Percentiles rank a stretch among this genome's conserved stretches.
phyloP scores from a whole-genome alignment of 2,797 vertebrate species.

The Sebastes taczanowskii region DNA sequence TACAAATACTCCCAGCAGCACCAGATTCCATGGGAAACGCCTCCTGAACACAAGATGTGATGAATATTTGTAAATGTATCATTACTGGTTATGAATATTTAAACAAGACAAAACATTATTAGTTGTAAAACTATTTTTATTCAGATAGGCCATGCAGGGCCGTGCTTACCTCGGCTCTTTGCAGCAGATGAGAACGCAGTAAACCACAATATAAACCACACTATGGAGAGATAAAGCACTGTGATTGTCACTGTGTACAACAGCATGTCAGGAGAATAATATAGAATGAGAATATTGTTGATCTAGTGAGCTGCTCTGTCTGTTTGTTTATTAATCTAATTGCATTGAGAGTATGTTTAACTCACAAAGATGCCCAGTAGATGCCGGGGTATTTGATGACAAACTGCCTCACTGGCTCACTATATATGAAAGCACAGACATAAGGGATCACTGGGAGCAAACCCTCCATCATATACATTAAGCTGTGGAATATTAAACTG shows the following conservation, averaged over 20 bases:
- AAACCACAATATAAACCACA: slow-evolving; percentile 88
- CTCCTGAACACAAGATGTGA: slow-evolving; percentile 80
- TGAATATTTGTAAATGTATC: not conserved
- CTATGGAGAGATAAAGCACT: slow-evolving; percentile 72
- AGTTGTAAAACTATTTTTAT: not conserved
- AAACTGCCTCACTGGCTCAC: slow-evolving; percentile 84
- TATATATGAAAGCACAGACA: slow-evolving; percentile 60
- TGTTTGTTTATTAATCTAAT: not conserved
- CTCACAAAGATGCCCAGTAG: slow-evolving; percentile 94
- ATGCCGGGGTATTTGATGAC: slow-evolving; percentile 83
- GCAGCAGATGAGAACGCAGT: slow-evolving; percentile 90
- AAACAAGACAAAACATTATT: not conserved
- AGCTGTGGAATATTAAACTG: not conserved
- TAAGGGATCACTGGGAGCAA: slow-evolving; percentile 2
- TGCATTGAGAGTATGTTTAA: slow-evolving; percentile 25
- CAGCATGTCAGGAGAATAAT: not conserved
- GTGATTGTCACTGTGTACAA: not conserved
- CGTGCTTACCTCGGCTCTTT: slow-evolving; percentile 89
- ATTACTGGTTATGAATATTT: slow-evolving; percentile 1
- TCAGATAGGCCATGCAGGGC: too few species aligned
- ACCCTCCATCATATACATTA: not conserved
- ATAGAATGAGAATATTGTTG: not conserved
- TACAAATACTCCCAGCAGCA: slow-evolving; percentile 91
- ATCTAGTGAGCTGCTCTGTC: not conserved
- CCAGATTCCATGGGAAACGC: slow-evolving; percentile 92